Percentiles rank a stretch among this genome's conserved stretches.
These are phyloP conservation scores for Temnopleurus reevesii DNA, from an alignment of 53 echinoderm and acorn worm genomes.

Conservation along the genomic window DNA sequence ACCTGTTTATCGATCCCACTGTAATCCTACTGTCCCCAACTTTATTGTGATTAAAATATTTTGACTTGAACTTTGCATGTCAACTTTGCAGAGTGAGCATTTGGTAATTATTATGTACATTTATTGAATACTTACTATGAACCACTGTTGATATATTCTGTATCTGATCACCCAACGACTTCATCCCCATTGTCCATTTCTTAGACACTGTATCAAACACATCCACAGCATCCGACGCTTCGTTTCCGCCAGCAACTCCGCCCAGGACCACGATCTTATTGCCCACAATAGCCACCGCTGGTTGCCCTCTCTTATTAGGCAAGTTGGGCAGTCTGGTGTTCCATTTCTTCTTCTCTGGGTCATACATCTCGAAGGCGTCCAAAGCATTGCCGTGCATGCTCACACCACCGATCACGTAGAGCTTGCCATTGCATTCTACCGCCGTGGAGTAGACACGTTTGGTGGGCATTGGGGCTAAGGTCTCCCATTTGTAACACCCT, in stretches of 20 bases:
- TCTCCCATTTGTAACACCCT: slow-evolving; percentile 89
- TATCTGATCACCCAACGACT: slow-evolving; percentile 75
- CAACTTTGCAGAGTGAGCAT: too few species aligned
- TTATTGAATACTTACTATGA: slow-evolving; percentile 71
- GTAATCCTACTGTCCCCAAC: too few species aligned
- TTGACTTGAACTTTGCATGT: too few species aligned
- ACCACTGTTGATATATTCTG: slow-evolving; percentile 83
- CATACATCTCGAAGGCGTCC: slow-evolving; percentile 91
- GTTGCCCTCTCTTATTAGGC: slow-evolving; percentile 79
- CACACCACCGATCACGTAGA: slow-evolving; percentile 91
- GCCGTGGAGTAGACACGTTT: slow-evolving; percentile 85
- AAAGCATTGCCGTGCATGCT: slow-evolving; percentile 79
- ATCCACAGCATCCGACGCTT: slow-evolving; percentile 83
- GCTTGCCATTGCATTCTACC: slow-evolving; percentile 69
- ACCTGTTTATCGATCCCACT: too few species aligned
- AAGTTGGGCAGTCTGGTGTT: slow-evolving; percentile 74
- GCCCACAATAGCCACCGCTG: slow-evolving; percentile 69
- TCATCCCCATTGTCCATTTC: slow-evolving; percentile 83
- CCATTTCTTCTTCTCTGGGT: slow-evolving; percentile 97
- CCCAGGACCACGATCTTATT: slow-evolving; percentile 84
- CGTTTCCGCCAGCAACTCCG: slow-evolving; percentile 76
- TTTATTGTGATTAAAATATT: too few species aligned
- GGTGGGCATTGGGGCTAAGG: slow-evolving; percentile 75
- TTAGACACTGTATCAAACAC: slow-evolving; percentile 81
- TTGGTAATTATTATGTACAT: too few species aligned